Evolutionary conservation across 2,888 invertebrate species (phyloP).

Genomic region (Pecten maximus): DNA sequence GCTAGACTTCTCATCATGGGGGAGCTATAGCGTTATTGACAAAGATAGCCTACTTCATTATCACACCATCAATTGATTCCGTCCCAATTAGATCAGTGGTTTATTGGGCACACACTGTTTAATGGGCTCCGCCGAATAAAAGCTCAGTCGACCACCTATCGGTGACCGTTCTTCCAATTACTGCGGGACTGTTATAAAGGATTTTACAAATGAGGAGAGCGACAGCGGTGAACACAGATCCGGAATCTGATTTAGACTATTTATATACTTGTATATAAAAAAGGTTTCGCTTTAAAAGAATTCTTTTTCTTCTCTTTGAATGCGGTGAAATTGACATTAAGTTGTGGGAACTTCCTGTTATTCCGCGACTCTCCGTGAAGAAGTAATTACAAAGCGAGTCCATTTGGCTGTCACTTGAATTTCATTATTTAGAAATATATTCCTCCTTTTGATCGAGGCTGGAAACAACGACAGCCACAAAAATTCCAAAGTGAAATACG

Average conservation of each 20-base stretch:
- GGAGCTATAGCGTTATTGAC: neutral
- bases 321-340: too few species aligned
- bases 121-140: neutral
- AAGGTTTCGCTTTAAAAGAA: neutral
- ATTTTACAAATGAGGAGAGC: neutral
- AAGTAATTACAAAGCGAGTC: too few species aligned
- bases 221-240: neutral
- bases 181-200: neutral
- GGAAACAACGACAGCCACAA: too few species aligned
- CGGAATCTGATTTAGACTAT: neutral
- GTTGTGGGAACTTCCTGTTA: neutral
- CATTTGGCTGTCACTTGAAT: too few species aligned
- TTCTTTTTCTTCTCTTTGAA: neutral
- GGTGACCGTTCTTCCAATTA: neutral
- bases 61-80: conserved; percentile 10
- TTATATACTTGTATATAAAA: neutral
- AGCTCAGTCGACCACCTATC: neutral
- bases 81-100: neutral
- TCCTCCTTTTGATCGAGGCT: too few species aligned
- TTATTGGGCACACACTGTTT: conserved; percentile 18
- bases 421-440: too few species aligned
- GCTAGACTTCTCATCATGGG: neutral
- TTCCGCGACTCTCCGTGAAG: neutral
- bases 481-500: too few species aligned
- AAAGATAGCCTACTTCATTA: conserved; percentile 24